A percentile compares a stretch with the other conserved stretches of the same genome.
Conservation (phyloP, 2,113 vertebrate species). For the Microtus oregoni region DNA sequence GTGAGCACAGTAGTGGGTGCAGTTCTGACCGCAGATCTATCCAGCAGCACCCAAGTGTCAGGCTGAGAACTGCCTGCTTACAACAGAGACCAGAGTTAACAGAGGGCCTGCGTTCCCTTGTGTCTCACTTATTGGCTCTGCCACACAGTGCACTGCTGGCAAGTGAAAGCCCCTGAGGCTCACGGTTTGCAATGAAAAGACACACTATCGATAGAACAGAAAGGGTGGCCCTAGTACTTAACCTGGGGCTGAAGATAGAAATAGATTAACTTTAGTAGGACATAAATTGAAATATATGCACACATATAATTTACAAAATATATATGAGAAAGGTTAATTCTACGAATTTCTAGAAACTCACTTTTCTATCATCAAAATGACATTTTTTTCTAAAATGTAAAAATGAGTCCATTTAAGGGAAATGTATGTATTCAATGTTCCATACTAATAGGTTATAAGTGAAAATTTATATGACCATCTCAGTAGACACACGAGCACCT, state of each 20-base stretch:
- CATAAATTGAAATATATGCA: not conserved
- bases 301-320: no score
- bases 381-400: not conserved
- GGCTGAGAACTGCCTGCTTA: not conserved
- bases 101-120: not conserved
- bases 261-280: not conserved
- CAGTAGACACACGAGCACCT: not conserved
- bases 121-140: not conserved
- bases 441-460: not conserved
- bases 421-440: not conserved
- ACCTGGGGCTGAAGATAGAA: not conserved
- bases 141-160: not conserved
- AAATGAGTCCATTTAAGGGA: not conserved
- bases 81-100: not conserved
- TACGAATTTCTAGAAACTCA: not conserved
- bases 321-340: not conserved
- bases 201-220: not conserved
- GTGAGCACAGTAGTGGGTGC: accelerated
- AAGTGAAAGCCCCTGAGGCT: not conserved
- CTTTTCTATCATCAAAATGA: not conserved
- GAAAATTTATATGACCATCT: not conserved
- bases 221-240: not conserved
- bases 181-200: not conserved
- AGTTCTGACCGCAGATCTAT: not conserved
- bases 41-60: not conserved